A percentile compares a stretch with the other conserved stretches of the same genome.
phyloP scores from a whole-genome alignment of 2,113 vertebrate species.

The Erpornis zantholeuca region DNA sequence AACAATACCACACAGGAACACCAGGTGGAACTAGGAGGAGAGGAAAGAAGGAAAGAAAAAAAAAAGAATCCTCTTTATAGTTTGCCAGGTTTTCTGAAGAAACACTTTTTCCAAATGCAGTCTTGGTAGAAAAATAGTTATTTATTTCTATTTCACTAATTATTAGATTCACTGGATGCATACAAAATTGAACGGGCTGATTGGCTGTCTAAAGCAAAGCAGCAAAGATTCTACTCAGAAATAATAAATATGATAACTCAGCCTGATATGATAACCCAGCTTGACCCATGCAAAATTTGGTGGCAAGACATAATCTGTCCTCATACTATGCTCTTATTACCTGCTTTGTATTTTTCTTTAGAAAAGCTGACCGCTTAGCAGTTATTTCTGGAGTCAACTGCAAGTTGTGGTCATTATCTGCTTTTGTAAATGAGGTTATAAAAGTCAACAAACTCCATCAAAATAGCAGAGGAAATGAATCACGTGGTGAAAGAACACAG shows the following conservation, averaged over 20 bases:
- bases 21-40: slow-evolving; percentile 11
- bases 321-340: background rate
- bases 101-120: background rate
- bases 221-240: background rate
- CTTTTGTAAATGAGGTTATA: background rate
- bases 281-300: background rate
- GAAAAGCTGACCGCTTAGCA: background rate
- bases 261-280: background rate
- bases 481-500: background rate
- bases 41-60: background rate
- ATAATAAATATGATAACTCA: background rate
- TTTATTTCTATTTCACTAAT: background rate
- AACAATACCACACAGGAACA: slow-evolving; percentile 21
- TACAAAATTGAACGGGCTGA: background rate
- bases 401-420: background rate
- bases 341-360: background rate
- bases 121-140: background rate
- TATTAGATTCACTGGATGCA: background rate
- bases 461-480: background rate
- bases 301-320: background rate
- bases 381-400: background rate
- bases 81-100: background rate
- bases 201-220: background rate
- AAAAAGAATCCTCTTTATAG: background rate
- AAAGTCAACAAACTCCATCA: background rate